Evolutionary conservation across 2,113 vertebrate species (phyloP), one percentile per base, ranked within the genome.

Genomic region (Tachysurus vachellii): DNA sequence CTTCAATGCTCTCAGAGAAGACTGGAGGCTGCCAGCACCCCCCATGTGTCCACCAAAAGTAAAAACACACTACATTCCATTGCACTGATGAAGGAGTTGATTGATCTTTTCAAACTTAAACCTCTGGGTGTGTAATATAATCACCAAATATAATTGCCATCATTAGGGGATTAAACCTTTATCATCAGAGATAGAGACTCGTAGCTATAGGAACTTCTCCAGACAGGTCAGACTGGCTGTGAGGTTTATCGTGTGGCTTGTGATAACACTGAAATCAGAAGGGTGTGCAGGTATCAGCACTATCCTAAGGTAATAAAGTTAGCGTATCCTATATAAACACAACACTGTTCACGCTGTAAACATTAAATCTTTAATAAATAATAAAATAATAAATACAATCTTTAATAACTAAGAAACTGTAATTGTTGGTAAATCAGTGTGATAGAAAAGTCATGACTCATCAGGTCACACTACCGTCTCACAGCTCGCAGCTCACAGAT

Each of bases 1-100:
- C 19, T 89, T 96, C 89, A 96, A 96, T 87, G 91, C 98, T 21
- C 94, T 99, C 44, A 95, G 95, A 28, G 94, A 94, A 36, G 93
- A 95, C 80, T 95, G 92, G 93, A 94, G 97, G 12, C 91, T 98
- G 31, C 96, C 96, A 0, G 81, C 86, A 0, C 97, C 97, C 0
- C 1, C 91, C 0, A 90, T 93, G 83, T 99, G 98, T 79, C 84
- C 87, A 57, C 81, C 70, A 54, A 88, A 89, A 61, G 85, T 86
- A 85, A 87, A 62, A 23, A 5, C 54, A 80, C 66, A 56, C n/a
- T 28, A 56, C 21, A 31, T 53, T 28, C 47, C 14, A 31, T 21
- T 23, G 1, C 31, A 64, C 57, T 26, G 9, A 64, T 8, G 12
- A 77, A 53, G n/a, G 11, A n/a, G 23, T 53, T 1, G 9, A 47